phyloP scores from a whole-genome alignment of 1,140 invertebrate species.

The Drosophila gunungcola region DNA sequence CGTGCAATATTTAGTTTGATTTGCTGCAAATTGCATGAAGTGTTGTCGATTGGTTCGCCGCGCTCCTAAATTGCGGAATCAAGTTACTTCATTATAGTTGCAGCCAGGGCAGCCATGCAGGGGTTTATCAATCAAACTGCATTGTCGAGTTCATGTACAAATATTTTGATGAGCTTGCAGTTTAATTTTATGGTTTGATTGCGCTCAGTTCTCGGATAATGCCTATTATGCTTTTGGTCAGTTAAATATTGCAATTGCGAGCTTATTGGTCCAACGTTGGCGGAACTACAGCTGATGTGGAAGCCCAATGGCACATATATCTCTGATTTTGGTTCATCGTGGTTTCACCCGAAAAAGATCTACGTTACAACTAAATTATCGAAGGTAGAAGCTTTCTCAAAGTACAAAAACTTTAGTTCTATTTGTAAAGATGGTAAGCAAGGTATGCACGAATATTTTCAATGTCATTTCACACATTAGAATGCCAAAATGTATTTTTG shows the following conservation, averaged over 20 bases:
- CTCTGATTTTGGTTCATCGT: too few species aligned
- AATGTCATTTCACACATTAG: too few species aligned
- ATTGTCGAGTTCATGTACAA: constrained; percentile 41
- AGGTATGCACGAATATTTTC: too few species aligned
- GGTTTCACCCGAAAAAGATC: too few species aligned
- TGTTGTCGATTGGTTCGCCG: constrained; percentile 44
- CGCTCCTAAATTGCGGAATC: neutral
- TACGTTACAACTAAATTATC: too few species aligned
- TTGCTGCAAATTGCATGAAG: constrained; percentile 68
- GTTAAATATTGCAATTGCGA: constrained; percentile 20
- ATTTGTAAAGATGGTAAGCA: too few species aligned
- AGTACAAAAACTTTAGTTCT: too few species aligned
- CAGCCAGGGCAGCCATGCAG: neutral
- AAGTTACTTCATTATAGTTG: constrained; percentile 68
- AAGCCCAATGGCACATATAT: neutral
- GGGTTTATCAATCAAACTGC: constrained; percentile 67
- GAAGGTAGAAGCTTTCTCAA: too few species aligned
- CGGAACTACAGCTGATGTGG: neutral
- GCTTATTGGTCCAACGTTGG: constrained; percentile 24
- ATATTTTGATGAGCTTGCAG: constrained; percentile 60
- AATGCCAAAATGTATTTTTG: too few species aligned
- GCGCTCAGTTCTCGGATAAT: constrained; percentile 17
- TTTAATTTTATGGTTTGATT: constrained; percentile 61
- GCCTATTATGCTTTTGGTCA: constrained; percentile 9
- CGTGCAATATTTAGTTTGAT: constrained; percentile 55